A percentile compares a stretch with the other conserved stretches of the same genome.
Conservation (phyloP, 1,140 invertebrate genomes). For the Littorina saxatilis region DNA sequence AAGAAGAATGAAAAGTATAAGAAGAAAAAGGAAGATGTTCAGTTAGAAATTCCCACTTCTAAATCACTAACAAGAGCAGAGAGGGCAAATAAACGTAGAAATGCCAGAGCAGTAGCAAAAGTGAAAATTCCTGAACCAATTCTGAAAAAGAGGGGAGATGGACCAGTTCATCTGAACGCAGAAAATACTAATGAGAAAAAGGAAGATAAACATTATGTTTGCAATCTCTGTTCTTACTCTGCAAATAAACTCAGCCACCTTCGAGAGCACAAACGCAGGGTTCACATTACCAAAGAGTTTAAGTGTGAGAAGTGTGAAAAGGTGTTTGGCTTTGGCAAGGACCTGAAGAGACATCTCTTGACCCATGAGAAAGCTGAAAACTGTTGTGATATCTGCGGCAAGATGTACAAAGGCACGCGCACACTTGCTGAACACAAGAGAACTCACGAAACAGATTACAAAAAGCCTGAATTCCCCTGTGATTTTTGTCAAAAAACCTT, state of each 20-base stretch:
- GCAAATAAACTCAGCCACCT: constrained; percentile 36
- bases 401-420: constrained; percentile 59
- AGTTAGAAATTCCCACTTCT: no score
- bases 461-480: constrained; percentile 65
- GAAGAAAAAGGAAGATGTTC: neutral
- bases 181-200: neutral
- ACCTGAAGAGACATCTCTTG: constrained; percentile 56
- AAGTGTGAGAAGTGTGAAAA: constrained; percentile 58
- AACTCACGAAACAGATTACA: constrained; percentile 59
- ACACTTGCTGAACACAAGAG: constrained; percentile 56
- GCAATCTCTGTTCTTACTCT: constrained; percentile 42
- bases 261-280: constrained; percentile 43
- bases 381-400: constrained; percentile 65
- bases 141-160: neutral
- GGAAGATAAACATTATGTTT: constrained; percentile 27
- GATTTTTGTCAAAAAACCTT: constrained; percentile 65
- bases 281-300: constrained; percentile 52
- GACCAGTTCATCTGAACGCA: neutral
- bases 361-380: constrained; percentile 52
- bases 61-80: neutral
- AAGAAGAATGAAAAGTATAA: constrained; percentile 21
- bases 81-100: neutral
- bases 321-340: constrained; percentile 60
- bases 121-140: neutral
- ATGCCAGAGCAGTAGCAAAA: neutral